phyloP scores from a whole-genome alignment of 2,113 vertebrate genomes.

The Donacobius atricapilla region DNA sequence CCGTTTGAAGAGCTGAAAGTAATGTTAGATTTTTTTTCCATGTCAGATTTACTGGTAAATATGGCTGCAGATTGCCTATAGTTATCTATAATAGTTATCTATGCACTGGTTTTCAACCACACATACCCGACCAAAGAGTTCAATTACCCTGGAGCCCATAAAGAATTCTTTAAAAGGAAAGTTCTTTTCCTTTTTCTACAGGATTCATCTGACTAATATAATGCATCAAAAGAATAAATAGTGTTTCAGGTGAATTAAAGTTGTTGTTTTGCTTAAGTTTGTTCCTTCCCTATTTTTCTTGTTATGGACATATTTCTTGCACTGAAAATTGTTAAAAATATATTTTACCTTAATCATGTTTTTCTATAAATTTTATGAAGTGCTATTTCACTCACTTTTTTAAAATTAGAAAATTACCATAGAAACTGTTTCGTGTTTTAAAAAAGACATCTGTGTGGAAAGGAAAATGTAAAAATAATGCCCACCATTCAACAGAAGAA shows the following conservation, averaged over 20 bases:
- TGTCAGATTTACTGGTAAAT: not conserved
- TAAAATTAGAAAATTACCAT: conserved; percentile 23
- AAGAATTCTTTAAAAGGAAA: not conserved
- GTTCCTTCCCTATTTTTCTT: not conserved
- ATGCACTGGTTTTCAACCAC: not conserved
- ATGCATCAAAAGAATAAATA: not conserved
- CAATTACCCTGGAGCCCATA: not conserved
- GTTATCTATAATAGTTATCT: not conserved
- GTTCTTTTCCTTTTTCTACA: not conserved
- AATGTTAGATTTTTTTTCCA: not conserved
- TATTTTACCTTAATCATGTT: not conserved
- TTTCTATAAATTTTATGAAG: not conserved
- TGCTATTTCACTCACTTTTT: not conserved
- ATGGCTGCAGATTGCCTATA: not conserved
- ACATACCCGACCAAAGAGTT: not conserved
- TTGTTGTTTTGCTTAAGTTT: not conserved
- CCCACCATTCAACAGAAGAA: not conserved
- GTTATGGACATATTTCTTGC: not conserved
- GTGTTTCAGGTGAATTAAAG: not conserved
- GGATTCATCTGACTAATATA: not conserved
- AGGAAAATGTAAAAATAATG: not conserved
- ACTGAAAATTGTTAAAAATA: not conserved
- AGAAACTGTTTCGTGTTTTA: not conserved
- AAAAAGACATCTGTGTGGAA: not conserved
- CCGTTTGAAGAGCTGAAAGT: not conserved